Evolutionary conservation across 2,797 vertebrate species (phyloP), one percentile per base, ranked within the genome.

Genomic region (Fringilla coelebs): DNA sequence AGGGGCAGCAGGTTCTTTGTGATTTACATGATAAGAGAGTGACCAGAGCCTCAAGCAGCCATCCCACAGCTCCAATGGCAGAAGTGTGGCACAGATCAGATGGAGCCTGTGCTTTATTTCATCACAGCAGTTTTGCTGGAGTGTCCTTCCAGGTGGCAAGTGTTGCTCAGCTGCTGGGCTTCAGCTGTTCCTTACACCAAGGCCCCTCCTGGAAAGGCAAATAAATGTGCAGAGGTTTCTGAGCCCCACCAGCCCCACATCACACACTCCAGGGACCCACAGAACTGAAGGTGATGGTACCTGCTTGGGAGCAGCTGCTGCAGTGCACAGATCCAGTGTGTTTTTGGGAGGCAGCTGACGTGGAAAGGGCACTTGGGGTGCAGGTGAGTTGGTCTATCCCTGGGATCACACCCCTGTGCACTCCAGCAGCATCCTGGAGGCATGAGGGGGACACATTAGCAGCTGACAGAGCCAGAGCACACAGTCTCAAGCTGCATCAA

Each of bases 211-310:
- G 54, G 46, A 89, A 91, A 36, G 7, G 16, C 38, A 83, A 79
- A 89, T 22, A 60, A 70, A 74, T 2, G 25, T 36, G 17, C 28
- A 60, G 48, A 55, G 22, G 8, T 81, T 71, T 60, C 73, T n/a
- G n/a, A 74, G 36, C 18, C 41, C 41, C 18, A n/a, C 11, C 51
- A 92, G 45, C 43, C 60, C 61, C 66, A 48, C 10, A 1, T 8
- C 5, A 26, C 22, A 16, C 15, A 2, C 43, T 36, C 0, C 0
- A 36, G 70, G 6, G 6, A 49, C 29, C n/a, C 43, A 5, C 0
- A 24, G 68, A n/a, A 26, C 40, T 19, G 68, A 54, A 85, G 65
- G 36, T 10, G 45, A 32, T 48, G 29, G 31, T 17, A 15, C 11
- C 22, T 0, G 0, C 32, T 46, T 3, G 9, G 9, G 48, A 65